These are phyloP conservation scores for Xestia c-nigrum DNA, from an alignment of 2,888 invertebrate genomes.

Conservation along the genomic window DNA sequence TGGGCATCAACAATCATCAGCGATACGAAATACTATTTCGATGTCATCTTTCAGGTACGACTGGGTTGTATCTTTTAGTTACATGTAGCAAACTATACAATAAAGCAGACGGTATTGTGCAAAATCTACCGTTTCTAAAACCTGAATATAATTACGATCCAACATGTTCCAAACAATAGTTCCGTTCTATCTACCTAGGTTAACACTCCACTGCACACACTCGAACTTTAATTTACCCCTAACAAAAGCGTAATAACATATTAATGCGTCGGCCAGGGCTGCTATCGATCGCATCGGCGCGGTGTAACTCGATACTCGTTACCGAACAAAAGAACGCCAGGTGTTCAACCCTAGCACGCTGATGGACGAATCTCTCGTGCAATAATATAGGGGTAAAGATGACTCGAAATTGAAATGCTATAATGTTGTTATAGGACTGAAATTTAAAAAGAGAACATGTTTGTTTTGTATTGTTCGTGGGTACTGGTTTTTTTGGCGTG, in stretches of 20 bases:
- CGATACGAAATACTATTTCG: not conserved
- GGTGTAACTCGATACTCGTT: slow-evolving; percentile 67
- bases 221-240: slow-evolving; percentile 52
- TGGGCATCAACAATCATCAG: not conserved
- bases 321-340: slow-evolving; percentile 66
- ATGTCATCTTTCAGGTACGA: not conserved
- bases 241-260: slow-evolving; percentile 67
- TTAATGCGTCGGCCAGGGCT: slow-evolving; percentile 62
- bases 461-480: slow-evolving; percentile 28
- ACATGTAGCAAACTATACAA: too few relatives aligned
- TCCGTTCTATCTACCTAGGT: slow-evolving; percentile 9
- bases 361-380: slow-evolving; percentile 61
- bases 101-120: not conserved
- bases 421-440: slow-evolving; percentile 65
- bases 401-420: slow-evolving; percentile 65
- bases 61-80: not conserved
- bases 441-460: slow-evolving; percentile 49
- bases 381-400: slow-evolving; percentile 66
- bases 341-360: slow-evolving; percentile 66
- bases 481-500: slow-evolving; percentile 27
- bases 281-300: slow-evolving; percentile 62
- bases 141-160: not conserved
- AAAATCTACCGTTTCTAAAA: not conserved
- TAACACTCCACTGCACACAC: slow-evolving; percentile 12
- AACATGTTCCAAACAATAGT: slow-evolving; percentile 24